phyloP scores from a whole-genome alignment of 2,888 invertebrate species.

The Catotricha subobsoleta region DNA sequence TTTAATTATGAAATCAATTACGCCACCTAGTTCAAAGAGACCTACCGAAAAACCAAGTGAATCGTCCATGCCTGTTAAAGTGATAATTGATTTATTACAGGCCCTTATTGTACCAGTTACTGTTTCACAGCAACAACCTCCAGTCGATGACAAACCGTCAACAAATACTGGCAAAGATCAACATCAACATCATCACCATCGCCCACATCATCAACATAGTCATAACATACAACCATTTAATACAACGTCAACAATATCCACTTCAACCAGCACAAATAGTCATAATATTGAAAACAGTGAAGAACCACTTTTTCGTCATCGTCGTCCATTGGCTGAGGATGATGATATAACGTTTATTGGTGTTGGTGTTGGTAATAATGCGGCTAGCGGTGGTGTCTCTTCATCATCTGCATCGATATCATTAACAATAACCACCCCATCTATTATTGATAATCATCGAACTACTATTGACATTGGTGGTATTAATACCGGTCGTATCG shows the following conservation, averaged over 20 bases:
- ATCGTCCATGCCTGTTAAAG: slow-evolving; percentile 37
- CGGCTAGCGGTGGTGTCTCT: neutral
- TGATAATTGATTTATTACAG: slow-evolving; percentile 46
- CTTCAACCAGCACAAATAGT: neutral
- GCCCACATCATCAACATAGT: neutral
- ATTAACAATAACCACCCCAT: no score
- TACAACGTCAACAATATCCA: neutral
- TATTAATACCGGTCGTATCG: no score
- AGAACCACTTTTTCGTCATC: neutral
- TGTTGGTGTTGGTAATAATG: neutral
- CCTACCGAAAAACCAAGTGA: slow-evolving; percentile 22
- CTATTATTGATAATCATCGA: no score
- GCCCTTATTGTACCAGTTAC: slow-evolving; percentile 39
- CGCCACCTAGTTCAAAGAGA: slow-evolving; percentile 24
- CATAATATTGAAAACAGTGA: neutral
- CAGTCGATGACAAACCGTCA: neutral
- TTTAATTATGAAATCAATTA: slow-evolving; percentile 42
- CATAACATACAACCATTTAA: neutral
- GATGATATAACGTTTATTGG: slow-evolving; percentile 6
- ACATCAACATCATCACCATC: slow-evolving; percentile 2
- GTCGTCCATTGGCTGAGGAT: slow-evolving; percentile 6
- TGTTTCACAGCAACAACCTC: neutral
- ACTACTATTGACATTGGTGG: no score
- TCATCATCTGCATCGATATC: no score
- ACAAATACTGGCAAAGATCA: neutral